Evolutionary conservation across 2,797 vertebrate species (phyloP), one percentile per base, ranked within the genome.

Genomic region (Iguana delicatissima): DNA sequence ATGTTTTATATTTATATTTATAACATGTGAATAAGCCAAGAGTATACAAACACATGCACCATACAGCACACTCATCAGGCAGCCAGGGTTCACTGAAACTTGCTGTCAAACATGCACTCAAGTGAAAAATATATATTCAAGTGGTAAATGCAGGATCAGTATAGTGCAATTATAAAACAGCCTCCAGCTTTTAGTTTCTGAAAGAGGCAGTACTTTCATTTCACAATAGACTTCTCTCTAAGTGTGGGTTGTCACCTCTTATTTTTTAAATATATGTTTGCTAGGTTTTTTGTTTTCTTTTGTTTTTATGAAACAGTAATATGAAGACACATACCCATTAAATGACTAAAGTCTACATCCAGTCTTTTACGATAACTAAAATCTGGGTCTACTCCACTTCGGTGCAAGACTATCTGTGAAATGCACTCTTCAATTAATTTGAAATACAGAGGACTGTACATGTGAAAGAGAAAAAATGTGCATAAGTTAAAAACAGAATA

Each of bases 381-480:
- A 96, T 99, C 99, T 72, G 99, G 99, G 93, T 99, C 99, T 52
- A 97, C 98, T 92, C 99, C 99, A 92, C 97, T 98, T 95, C 98
- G 98, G 95, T 99, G 99, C 69, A 99, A 97, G 80, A 99, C 98
- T 92, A 99, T 98, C 96, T 99, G 99, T 94, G 99, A 99, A 57
- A 99, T 97, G 88, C 99, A 99, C 84, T 99, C 99, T 81, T 99
- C 99, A 93, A 99, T 98, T 97, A 99, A 97, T 96, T 98, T 99
- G 97, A 99, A 99, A 97, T 99, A 99, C 91, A 99, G 98, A 50
- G 98, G 98, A 96, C 99, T 99, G 95, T 93, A 96, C 74, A 87
- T 95, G 35, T 72, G 82, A 90, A 90, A 90, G 72, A 69, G 29
- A 59, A 35, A 77, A 84, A 42, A 50, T 32, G 26, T 26, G 6